These are phyloP conservation scores for Bucco capensis DNA, from an alignment of 2,113 vertebrate genomes.

Conservation along the genomic window DNA sequence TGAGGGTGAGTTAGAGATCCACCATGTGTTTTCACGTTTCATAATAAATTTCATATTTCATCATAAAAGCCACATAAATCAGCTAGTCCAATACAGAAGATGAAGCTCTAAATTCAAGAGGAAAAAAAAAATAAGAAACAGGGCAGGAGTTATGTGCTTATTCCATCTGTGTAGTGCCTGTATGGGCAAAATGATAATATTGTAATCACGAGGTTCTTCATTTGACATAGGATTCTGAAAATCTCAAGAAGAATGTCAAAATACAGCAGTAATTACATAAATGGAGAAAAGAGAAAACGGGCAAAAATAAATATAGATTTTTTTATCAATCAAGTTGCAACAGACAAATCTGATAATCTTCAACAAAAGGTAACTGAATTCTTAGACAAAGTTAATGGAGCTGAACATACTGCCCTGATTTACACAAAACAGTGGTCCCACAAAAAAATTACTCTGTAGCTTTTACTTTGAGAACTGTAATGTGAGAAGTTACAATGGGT, in stretches of 20 bases:
- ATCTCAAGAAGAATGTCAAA: not conserved
- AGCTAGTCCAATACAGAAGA: not conserved
- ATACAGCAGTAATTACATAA: not conserved
- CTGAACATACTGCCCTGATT: not conserved
- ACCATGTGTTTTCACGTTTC: not conserved
- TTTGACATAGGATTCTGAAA: not conserved
- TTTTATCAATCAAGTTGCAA: not conserved
- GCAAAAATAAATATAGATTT: not conserved
- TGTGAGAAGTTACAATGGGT: not conserved
- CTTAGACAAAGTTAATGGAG: not conserved
- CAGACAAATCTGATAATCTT: not conserved
- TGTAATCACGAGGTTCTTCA: not conserved
- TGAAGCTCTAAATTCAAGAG: not conserved
- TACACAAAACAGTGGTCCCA: not conserved
- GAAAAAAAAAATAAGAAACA: not conserved
- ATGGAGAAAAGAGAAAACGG: not conserved
- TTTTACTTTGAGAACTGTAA: not conserved
- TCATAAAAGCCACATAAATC: not conserved
- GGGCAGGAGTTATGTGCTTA: not conserved
- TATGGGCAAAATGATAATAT: not conserved
- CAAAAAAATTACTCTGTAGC: not conserved
- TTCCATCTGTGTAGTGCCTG: not conserved
- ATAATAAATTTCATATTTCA: too few species aligned
- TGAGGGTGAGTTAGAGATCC: not conserved
- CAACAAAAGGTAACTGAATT: not conserved